Base-by-base conservation (phyloP, 1,140 invertebrate genomes). In the Drosophila ficusphila region DNA sequence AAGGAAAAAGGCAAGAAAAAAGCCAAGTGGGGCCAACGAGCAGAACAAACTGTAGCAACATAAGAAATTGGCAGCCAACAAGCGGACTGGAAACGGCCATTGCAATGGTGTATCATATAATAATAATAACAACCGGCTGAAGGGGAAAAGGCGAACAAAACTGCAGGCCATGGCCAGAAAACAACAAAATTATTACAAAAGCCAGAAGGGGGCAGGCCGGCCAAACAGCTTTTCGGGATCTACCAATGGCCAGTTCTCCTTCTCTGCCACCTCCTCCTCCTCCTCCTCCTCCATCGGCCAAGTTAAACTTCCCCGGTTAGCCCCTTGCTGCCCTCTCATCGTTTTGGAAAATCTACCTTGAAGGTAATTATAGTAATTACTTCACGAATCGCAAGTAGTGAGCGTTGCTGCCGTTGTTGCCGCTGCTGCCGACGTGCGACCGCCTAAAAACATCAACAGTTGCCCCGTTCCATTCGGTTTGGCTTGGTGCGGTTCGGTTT, bases 361-460 rank as follows among this genome's bases (percentile, higher is more conserved):
- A 90, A 90, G 89, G 89, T 90, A 90, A 90, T 90, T 90, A 90
- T 90, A 90, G 89, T 90, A 90, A 90, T 90, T 90, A 90, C 83
- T 90, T 90, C 89, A 90, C 89, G 89, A 90, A 90, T 90, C 83
- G 89, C 89, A 90, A 85, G 78, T 88, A 88, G 82, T 88, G 69
- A 86, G 46, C 81, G 79, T 74, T 72, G 79, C 76, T 70, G 54
- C 23, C 23, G 33, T 31, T 51, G 60, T 12, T 58, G 78, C 73
- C 41, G 70, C 60, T 72, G 86, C 75, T 85, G 86, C 83, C 88
- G 86, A 90, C 86, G 86, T 85, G 86, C 86, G 86, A 90, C 86
- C 86, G 86, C 86, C 86, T 90, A 90, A 90, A 85, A 90, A 86
- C 81, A 90, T 90, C 86, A 90, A 90, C 86, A 90, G 86, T 89